Conservation (phyloP, 37 sponge, comb jelly and placozoan genomes). For the Crambe crambe region DNA sequence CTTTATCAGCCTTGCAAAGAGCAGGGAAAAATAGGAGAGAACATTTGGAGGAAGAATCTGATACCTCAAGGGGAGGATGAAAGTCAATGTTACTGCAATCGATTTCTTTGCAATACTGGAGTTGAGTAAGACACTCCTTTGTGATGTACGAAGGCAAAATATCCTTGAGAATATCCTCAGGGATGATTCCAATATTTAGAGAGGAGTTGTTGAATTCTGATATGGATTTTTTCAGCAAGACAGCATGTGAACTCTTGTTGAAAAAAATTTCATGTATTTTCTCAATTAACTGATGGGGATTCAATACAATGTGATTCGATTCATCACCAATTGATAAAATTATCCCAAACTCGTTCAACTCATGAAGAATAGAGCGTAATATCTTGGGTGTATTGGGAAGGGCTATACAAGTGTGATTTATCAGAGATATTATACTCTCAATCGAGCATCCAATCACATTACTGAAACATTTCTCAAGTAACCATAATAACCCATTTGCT, state of each 20-base stretch:
- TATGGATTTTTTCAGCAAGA: neutral
- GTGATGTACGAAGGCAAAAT: constrained; percentile 18
- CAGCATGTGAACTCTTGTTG: neutral
- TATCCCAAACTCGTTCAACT: constrained; percentile 4
- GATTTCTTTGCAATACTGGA: constrained; percentile 24
- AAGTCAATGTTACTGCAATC: neutral
- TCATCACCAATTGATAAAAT: constrained; percentile 1
- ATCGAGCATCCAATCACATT: neutral
- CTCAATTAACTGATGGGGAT: neutral
- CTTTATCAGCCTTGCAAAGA: constrained; percentile 1
- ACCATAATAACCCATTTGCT: neutral
- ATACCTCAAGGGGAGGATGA: neutral
- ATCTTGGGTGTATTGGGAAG: neutral
- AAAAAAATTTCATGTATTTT: neutral
- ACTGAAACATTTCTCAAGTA: constrained; percentile 9
- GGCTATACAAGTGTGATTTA: neutral
- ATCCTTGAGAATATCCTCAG: neutral
- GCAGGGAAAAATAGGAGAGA: constrained; percentile 39
- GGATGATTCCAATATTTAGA: neutral
- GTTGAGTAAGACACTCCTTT: constrained; percentile 16
- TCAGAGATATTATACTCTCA: neutral
- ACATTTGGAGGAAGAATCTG: neutral
- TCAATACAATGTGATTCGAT: neutral
- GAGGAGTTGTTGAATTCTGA: neutral
- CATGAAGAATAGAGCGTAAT: neutral